Evolutionary conservation across 2,797 vertebrate genomes (phyloP).

Genomic region (Pogonophryne albipinna): DNA sequence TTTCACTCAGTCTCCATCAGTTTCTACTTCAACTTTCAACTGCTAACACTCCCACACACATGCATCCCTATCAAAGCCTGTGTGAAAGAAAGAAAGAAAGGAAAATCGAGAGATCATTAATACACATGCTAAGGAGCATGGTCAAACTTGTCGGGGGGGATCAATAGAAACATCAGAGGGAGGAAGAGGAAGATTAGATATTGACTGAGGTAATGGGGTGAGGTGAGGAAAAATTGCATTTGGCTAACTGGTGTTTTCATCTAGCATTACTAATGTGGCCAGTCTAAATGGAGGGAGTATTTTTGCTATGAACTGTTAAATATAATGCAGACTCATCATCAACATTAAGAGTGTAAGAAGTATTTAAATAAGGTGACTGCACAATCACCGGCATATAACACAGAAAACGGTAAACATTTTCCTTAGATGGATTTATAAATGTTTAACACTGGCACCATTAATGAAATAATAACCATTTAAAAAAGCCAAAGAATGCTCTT

Average conservation of each 20-base stretch:
- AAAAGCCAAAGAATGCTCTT: neutral
- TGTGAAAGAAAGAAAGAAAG: neutral
- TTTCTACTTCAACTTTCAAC: slow-evolving; percentile 26
- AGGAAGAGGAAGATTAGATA: slow-evolving; percentile 70
- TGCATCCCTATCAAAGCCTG: slow-evolving; percentile 24
- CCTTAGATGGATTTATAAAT: neutral
- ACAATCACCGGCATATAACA: neutral
- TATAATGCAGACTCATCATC: slow-evolving; percentile 4
- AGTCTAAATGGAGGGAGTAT: slow-evolving; percentile 12
- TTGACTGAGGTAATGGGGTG: slow-evolving; percentile 71
- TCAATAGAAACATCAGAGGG: slow-evolving; percentile 69
- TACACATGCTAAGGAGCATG: slow-evolving; percentile 68
- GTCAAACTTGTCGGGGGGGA: slow-evolving; percentile 55
- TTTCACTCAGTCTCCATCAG: slow-evolving; percentile 14
- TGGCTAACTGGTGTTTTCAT: slow-evolving; percentile 53
- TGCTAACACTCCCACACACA: slow-evolving; percentile 40
- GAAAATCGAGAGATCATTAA: slow-evolving; percentile 56
- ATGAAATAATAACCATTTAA: neutral
- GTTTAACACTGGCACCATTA: neutral
- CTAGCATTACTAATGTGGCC: slow-evolving; percentile 27
- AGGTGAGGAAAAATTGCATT: slow-evolving; percentile 61
- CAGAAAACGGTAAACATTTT: neutral
- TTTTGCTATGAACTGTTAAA: slow-evolving; percentile 11
- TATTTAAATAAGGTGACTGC: neutral
- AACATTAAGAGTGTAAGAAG: slow-evolving; percentile 1